Conservation (phyloP, 2,888 invertebrate species). For the Drosophila monieri region DNA sequence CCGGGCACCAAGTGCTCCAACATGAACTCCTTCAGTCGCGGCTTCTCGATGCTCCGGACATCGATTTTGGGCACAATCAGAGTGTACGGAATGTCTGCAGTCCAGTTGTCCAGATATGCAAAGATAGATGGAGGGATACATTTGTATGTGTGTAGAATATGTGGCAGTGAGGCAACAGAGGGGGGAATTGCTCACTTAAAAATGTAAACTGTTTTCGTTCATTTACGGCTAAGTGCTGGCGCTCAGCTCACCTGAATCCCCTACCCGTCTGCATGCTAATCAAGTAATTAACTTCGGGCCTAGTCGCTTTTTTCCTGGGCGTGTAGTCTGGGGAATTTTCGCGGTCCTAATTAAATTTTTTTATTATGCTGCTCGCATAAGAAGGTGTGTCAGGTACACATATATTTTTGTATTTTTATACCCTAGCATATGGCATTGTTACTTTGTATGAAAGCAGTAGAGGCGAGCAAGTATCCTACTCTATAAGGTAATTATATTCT, state of each 20-base stretch:
- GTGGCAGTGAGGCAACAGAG: not conserved
- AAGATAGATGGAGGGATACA: conserved; percentile 11
- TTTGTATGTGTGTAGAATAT: not conserved
- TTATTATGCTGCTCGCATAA: conserved; percentile 32
- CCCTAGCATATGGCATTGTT: too few species aligned
- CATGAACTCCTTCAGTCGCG: conserved; percentile 86
- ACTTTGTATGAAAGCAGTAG: not conserved
- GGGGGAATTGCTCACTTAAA: conserved; percentile 32
- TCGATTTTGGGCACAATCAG: conserved; percentile 86
- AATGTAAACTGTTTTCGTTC: conserved; percentile 46
- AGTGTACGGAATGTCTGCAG: conserved; percentile 86
- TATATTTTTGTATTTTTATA: too few species aligned
- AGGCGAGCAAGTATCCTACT: not conserved
- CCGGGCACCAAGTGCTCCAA: conserved; percentile 87
- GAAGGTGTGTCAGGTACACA: conserved; percentile 9
- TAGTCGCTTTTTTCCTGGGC: conserved; percentile 17
- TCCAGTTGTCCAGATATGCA: conserved; percentile 15
- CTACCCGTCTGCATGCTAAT: conserved; percentile 45
- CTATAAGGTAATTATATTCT: not conserved
- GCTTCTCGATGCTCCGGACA: conserved; percentile 84
- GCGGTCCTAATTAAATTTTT: conserved; percentile 16
- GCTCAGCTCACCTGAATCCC: conserved; percentile 16
- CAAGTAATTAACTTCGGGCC: conserved; percentile 43
- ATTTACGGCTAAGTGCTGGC: conserved; percentile 29
- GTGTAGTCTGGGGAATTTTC: conserved; percentile 23